These are phyloP conservation scores for Gandaritis pyraliata DNA, from an alignment of 2,888 invertebrate genomes.

Conservation along the genomic window DNA sequence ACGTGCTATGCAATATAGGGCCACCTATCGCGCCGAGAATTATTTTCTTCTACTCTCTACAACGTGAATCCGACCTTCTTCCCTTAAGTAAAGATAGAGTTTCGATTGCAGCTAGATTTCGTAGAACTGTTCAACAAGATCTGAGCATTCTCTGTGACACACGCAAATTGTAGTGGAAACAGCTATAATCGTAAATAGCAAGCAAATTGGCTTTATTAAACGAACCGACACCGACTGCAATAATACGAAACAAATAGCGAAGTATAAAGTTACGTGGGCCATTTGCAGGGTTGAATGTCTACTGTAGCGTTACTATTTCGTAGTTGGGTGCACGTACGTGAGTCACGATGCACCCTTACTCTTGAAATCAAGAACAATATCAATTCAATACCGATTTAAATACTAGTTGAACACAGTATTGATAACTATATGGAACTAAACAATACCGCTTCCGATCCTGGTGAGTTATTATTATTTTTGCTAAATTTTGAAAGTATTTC, in stretches of 20 bases:
- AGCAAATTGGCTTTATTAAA: slow-evolving; percentile 63
- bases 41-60: slow-evolving; percentile 38
- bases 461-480: too few species aligned
- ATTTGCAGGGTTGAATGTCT: slow-evolving; percentile 18
- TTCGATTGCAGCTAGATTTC: slow-evolving; percentile 23
- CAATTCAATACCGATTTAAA: too few species aligned
- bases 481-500: too few species aligned
- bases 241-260: slow-evolving; percentile 46
- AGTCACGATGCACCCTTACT: not conserved
- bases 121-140: slow-evolving; percentile 49
- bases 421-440: too few species aligned
- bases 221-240: slow-evolving; percentile 44
- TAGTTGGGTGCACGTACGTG: too few species aligned
- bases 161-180: slow-evolving; percentile 62
- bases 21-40: slow-evolving; percentile 50
- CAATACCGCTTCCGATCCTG: too few species aligned
- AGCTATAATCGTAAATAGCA: slow-evolving; percentile 58
- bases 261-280: slow-evolving; percentile 32
- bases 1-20: slow-evolving; percentile 58
- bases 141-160: slow-evolving; percentile 53
- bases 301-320: slow-evolving; percentile 5
- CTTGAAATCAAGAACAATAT: too few species aligned
- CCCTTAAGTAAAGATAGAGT: slow-evolving; percentile 33
- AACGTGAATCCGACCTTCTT: slow-evolving; percentile 41
- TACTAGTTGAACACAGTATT: too few species aligned